Evolutionary conservation across 2,113 vertebrate genomes (phyloP), one percentile per base, ranked within the genome.

Genomic region (Ictalurus punctatus): DNA sequence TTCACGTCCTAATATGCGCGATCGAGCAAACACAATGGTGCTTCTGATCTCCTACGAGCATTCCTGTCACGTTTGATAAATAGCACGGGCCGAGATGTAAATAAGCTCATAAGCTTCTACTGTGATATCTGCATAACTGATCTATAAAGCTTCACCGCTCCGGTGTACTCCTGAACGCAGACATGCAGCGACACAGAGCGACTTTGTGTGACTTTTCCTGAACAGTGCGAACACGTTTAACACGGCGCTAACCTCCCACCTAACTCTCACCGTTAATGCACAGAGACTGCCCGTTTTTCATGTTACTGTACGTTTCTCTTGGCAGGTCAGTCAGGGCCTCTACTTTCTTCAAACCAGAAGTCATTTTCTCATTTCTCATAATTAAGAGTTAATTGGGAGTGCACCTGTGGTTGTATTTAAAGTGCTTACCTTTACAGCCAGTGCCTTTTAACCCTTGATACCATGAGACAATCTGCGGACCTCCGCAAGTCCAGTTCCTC

Each of bases 111-210:
- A 59, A 91, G 85, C 81, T 61, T 56, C 65, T 82, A 17, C 56
- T 88, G 86, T 88, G 88, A 87, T 30, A 81, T 89, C 90, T 91
- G 63, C 56, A 54, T 86, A 87, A 89, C 83, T 61, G 88, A 89
- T 89, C 81, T 85, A 89, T 87, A 91, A 89, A 91, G 86, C 81
- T 81, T 69, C 85, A 71, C 85, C 59, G 73, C 44, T 37, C 69
- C 14, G 69, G 71, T 40, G 80, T 73, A 48, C 59, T 86, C 73
- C 90, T 73, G n/a, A 87, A 84, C 83, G 34, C 86, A 86, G 86
- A 90, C 86, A 58, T 84, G 83, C 79, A 52, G 84, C 83, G 84
- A 79, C 86, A 84, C 83, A 89, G 59, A 63, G 37, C 25, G 63
- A 73, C 76, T 71, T 54, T 40, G 59, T 1, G 54, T 30, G 73